Base-by-base conservation (phyloP, 2,888 invertebrate species). In the Ditylenchus weischeri region DNA sequence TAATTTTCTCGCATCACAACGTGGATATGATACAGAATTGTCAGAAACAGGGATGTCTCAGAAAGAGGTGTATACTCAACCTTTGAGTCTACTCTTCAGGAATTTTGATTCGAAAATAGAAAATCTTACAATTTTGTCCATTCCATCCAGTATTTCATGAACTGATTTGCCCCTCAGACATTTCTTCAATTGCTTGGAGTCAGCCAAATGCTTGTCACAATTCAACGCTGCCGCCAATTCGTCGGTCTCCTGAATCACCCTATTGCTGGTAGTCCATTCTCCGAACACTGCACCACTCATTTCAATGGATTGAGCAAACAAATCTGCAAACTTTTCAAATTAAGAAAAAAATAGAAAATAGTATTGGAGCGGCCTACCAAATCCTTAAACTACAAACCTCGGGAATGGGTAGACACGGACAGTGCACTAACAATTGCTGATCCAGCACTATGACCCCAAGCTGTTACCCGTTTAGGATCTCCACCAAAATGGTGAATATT, bases 231-330 rank as follows among this genome's bases (percentile, higher is more conserved):
- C 51, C 10, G 69, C 73, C 57, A 74, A n/a, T 36, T 73, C 61
- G 19, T 66, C 64, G 51, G 69, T 71, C 19, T 64, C 71, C 29
- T 19, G 51, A 11, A 72, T 48, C 10, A 58, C 62, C 21, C 60
- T 23, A 19, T 71, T 64, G 58, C 57, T 65, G 0, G 60, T 43
- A 15, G 23, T 38, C 72, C 72, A 72, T 29, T 65, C 65, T n/a
- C 64, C 69, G 43, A 69, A 63, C 5, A 62, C 50, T 1, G 75
- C 71, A 1, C 72, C 72, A 35, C 70, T 71, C 70, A 72, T 71
- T 58, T 73, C 72, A 48, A 72, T 71, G 19, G 73, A 54, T 21
- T 74, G 72, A 0, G 38, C 29, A 35, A 72, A 75, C 19, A 72
- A 50, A 66, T 76, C 75, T 73, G 57, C 36, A 70, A 21, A 50